These are phyloP conservation scores for Philaethria dido DNA, from an alignment of 2,888 invertebrate species.

Conservation along the genomic window DNA sequence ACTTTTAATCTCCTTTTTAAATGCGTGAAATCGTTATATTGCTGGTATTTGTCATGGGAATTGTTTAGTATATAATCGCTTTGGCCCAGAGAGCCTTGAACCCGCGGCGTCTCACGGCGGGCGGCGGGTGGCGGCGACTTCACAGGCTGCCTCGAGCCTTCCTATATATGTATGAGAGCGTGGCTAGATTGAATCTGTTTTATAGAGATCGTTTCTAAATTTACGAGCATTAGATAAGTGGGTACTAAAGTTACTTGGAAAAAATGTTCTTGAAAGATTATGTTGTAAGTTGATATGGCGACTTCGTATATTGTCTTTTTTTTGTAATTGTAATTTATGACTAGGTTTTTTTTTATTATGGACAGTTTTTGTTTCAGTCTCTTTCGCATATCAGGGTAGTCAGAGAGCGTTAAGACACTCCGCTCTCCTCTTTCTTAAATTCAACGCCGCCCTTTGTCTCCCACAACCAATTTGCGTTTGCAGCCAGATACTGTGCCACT, in stretches of 20 bases:
- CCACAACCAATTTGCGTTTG: too few relatives aligned
- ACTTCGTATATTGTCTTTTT: too few relatives aligned
- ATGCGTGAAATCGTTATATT: slow-evolving; percentile 32
- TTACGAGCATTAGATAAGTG: slow-evolving; percentile 19
- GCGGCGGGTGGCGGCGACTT: slow-evolving; percentile 45
- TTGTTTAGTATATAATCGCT: slow-evolving; percentile 24
- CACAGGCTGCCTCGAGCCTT: slow-evolving; percentile 43
- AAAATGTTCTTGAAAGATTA: not conserved
- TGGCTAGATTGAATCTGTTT: slow-evolving; percentile 22
- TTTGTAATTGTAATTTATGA: too few relatives aligned
- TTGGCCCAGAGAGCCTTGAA: slow-evolving; percentile 40
- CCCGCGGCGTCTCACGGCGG: slow-evolving; percentile 37
- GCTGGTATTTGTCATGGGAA: slow-evolving; percentile 35
- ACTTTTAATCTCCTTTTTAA: slow-evolving; percentile 14
- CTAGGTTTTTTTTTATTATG: too few relatives aligned
- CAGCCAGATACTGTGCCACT: too few relatives aligned
- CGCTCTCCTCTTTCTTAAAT: too few relatives aligned
- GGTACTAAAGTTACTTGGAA: not conserved
- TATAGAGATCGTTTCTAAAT: slow-evolving; percentile 20
- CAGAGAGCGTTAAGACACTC: too few relatives aligned
- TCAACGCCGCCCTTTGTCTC: too few relatives aligned
- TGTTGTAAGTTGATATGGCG: not conserved
- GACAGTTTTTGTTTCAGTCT: too few relatives aligned
- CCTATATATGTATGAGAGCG: slow-evolving; percentile 47
- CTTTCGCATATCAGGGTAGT: too few relatives aligned